Evolutionary conservation across 92 coral and sea anemone genomes (phyloP).

Genomic region (Parazoanthus darwini): DNA sequence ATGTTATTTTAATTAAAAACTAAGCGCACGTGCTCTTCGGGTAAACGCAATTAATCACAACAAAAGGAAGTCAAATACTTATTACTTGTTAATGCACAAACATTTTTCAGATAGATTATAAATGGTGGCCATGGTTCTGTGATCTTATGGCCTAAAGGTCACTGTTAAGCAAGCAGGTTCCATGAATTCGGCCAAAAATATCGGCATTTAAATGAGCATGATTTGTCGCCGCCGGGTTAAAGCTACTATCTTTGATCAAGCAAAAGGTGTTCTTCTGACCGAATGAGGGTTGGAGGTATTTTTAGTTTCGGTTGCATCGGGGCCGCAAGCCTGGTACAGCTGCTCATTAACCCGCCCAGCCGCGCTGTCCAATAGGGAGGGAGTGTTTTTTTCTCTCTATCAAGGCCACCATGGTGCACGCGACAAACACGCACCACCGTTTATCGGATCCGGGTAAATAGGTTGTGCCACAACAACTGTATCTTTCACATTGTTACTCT

Average conservation of each 20-base stretch:
- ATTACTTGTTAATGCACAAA: constrained; percentile 6
- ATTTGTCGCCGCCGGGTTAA: too few relatives aligned
- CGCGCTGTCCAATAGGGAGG: not conserved
- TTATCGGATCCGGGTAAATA: too few relatives aligned
- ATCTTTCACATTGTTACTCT: too few relatives aligned
- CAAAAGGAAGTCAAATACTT: not conserved
- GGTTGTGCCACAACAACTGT: too few relatives aligned
- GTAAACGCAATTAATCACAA: not conserved
- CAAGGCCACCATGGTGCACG: not conserved
- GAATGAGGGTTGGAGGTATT: not conserved
- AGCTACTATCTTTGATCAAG: too few relatives aligned
- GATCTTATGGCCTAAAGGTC: not conserved
- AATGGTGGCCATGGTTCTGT: not conserved
- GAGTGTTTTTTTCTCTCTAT: not conserved
- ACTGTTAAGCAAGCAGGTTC: not conserved
- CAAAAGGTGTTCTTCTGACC: too few relatives aligned
- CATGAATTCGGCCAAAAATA: not conserved
- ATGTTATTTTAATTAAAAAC: too few relatives aligned
- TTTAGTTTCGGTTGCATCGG: not conserved
- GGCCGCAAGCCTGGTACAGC: not conserved
- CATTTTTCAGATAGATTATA: not conserved
- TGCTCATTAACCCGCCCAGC: not conserved
- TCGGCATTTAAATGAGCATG: not conserved
- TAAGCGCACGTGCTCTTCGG: not conserved
- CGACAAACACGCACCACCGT: too few relatives aligned